Evolutionary conservation across 2,113 vertebrate genomes (phyloP).

Genomic region (Anolis carolinensis): DNA sequence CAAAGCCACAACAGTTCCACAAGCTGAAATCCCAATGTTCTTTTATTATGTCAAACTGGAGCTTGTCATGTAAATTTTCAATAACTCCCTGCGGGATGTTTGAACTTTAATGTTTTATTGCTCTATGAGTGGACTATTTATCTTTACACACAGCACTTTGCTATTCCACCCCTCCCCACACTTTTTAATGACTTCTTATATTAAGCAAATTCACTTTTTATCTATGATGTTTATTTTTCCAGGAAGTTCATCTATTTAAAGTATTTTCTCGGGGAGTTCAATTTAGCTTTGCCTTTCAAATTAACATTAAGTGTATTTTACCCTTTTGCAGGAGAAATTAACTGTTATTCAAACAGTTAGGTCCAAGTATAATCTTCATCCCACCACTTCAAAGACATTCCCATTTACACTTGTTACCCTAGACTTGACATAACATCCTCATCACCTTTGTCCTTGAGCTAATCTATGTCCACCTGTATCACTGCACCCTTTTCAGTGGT

Average conservation of each 20-base stretch:
- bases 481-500: background rate
- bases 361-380: conserved; percentile 40
- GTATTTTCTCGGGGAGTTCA: conserved; percentile 63
- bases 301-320: conserved; percentile 63
- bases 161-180: conserved; percentile 39
- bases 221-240: conserved; percentile 63
- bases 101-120: conserved; percentile 59
- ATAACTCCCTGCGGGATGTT: conserved; percentile 34
- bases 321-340: conserved; percentile 64
- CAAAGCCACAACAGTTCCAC: conserved; percentile 25
- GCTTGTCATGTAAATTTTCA: conserved; percentile 53
- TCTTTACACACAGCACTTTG: conserved; percentile 35
- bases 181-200: conserved; percentile 64
- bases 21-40: background rate
- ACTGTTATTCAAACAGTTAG: conserved; percentile 64
- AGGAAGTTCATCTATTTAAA: conserved; percentile 67
- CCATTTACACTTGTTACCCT: background rate
- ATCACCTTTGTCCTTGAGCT: background rate
- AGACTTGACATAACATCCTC: background rate
- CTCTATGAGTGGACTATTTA: conserved; percentile 54
- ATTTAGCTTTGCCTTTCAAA: conserved; percentile 68
- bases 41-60: conserved; percentile 18
- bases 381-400: conserved; percentile 31
- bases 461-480: background rate
- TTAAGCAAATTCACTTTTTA: conserved; percentile 69